Conservation (phyloP, 2,797 vertebrate species). For the Argya squamiceps region DNA sequence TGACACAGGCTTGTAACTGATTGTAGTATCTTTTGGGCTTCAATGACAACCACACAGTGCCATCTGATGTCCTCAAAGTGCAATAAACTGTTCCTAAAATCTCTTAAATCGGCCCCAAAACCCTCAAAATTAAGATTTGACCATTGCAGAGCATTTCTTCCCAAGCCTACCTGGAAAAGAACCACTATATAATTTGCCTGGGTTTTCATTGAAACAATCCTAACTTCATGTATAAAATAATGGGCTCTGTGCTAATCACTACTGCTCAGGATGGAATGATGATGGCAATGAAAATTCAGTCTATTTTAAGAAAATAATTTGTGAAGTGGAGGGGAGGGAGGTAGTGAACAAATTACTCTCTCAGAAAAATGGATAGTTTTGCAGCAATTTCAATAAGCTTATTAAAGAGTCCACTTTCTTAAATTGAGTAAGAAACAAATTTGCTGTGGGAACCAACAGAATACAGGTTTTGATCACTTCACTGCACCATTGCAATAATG, state of each 20-base stretch:
- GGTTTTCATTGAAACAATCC: not conserved
- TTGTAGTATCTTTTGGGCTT: not conserved
- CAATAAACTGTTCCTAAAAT: not conserved
- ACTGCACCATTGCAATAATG: not conserved
- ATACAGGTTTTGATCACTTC: not conserved
- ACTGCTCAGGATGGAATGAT: not conserved
- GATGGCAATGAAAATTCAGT: not conserved
- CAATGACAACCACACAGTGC: not conserved
- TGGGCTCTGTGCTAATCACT: not conserved
- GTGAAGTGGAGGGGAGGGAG: not conserved
- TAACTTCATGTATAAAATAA: rapidly evolving
- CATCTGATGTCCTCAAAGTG: not conserved
- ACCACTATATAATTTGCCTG: not conserved
- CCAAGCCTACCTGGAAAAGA: not conserved
- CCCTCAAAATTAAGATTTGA: not conserved
- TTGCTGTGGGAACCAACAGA: rapidly evolving
- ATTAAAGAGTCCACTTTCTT: not conserved
- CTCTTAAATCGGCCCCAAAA: not conserved
- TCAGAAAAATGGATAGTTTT: not conserved
- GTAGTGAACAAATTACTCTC: not conserved
- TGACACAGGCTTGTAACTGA: not conserved
- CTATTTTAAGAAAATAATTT: not conserved
- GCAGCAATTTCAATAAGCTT: not conserved
- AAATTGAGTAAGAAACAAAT: not conserved
- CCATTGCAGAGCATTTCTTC: not conserved